Conservation (phyloP, 2,888 invertebrate species). For the Polydrusus cervinus region DNA sequence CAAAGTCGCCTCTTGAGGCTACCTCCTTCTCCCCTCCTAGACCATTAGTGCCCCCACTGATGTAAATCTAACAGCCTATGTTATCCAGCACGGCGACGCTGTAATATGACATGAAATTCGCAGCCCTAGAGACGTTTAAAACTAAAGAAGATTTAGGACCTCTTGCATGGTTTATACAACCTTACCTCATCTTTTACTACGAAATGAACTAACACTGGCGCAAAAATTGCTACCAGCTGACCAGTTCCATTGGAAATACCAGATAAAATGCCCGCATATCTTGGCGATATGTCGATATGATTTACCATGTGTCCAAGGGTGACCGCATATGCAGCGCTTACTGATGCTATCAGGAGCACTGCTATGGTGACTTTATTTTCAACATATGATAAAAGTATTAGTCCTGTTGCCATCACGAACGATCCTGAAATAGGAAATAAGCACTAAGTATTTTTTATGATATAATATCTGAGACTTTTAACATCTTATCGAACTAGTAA, state of each 20-base stretch:
- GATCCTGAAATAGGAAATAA: conserved; percentile 32
- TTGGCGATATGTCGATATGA: conserved; percentile 44
- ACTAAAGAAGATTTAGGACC: no score
- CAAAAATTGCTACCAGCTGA: conserved; percentile 45
- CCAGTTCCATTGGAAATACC: conserved; percentile 48
- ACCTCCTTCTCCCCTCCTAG: no score
- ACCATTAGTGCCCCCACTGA: no score
- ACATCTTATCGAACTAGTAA: no score
- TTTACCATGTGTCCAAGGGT: conserved; percentile 40
- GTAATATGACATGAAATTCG: no score
- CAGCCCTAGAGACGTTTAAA: no score
- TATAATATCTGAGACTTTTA: no score
- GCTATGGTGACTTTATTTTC: conserved; percentile 44
- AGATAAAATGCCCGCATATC: conserved; percentile 39
- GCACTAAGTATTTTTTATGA: no score
- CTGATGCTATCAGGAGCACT: conserved; percentile 36
- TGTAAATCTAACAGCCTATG: no score
- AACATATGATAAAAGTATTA: conserved; percentile 48
- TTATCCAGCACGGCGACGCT: no score
- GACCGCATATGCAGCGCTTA: background rate
- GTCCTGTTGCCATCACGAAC: conserved; percentile 34
- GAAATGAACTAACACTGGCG: conserved; percentile 45
- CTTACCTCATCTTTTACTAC: conserved; percentile 41
- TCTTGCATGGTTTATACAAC: background rate
- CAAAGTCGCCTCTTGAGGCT: no score